These are phyloP conservation scores for Sebastolobus altivelis DNA, from an alignment of 2,797 vertebrate genomes.

Conservation along the genomic window DNA sequence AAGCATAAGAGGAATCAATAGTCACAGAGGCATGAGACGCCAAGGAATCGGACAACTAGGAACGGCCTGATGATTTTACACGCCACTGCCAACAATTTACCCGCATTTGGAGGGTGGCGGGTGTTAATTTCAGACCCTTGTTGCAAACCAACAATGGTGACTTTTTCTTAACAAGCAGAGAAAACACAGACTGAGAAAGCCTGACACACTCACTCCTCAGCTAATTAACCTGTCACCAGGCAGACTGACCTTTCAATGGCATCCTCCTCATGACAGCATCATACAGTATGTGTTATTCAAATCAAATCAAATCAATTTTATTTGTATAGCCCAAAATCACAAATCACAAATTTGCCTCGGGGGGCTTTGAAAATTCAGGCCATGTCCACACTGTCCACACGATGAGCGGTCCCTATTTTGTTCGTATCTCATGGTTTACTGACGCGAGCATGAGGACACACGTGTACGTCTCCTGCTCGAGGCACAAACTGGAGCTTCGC, in stretches of 20 bases:
- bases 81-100: too few relatives aligned
- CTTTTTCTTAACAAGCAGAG: background rate
- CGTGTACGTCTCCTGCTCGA: background rate
- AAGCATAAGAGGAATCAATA: too few relatives aligned
- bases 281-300: background rate
- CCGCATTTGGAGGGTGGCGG: too few relatives aligned
- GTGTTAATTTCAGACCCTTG: too few relatives aligned
- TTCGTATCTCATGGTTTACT: background rate
- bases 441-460: background rate
- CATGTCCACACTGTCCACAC: background rate
- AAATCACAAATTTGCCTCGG: too few relatives aligned
- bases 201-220: background rate
- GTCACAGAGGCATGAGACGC: too few relatives aligned
- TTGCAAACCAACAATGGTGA: background rate
- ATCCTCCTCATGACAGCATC: background rate
- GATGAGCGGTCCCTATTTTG: background rate
- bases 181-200: background rate
- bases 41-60: too few relatives aligned
- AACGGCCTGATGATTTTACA: too few relatives aligned
- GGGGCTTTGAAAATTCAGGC: too few relatives aligned
- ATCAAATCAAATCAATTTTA: too few relatives aligned
- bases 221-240: conserved; percentile 1
- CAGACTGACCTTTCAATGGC: background rate
- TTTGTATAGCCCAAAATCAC: too few relatives aligned
- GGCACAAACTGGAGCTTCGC: background rate